These are phyloP conservation scores for Xenops minutus DNA, from an alignment of 2,797 vertebrate species.

Conservation along the genomic window DNA sequence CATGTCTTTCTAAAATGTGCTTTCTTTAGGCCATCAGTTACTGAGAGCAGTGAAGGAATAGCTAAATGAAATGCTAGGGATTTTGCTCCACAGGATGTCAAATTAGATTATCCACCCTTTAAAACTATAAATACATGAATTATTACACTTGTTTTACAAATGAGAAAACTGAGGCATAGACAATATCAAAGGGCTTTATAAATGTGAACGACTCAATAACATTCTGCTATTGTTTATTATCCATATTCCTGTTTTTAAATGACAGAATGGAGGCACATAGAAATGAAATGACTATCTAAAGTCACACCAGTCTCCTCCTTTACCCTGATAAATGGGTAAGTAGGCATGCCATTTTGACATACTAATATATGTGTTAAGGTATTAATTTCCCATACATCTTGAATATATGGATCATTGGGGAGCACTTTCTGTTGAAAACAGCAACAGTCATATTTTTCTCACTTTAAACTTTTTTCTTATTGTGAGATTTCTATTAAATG, in stretches of 20 bases:
- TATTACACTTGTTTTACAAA: constrained; percentile 66
- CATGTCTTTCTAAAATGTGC: not conserved
- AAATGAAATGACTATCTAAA: constrained; percentile 63
- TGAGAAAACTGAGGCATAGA: constrained; percentile 64
- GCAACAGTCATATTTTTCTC: constrained; percentile 52
- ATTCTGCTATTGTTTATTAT: constrained; percentile 66
- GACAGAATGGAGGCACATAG: constrained; percentile 45
- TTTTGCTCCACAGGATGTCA: constrained; percentile 49
- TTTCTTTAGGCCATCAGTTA: not conserved
- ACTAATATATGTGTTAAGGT: constrained; percentile 59
- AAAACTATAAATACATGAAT: constrained; percentile 64
- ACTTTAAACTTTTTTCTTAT: constrained; percentile 40
- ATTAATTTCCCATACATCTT: constrained; percentile 60
- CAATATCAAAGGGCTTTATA: constrained; percentile 58
- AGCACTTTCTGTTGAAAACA: constrained; percentile 62
- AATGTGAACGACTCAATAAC: constrained; percentile 64
- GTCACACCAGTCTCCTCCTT: constrained; percentile 64
- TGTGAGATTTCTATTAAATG: constrained; percentile 12
- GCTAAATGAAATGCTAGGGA: constrained; percentile 40
- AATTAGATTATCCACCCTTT: constrained; percentile 60
- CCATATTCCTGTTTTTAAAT: constrained; percentile 61
- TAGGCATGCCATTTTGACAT: constrained; percentile 54
- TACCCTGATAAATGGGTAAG: constrained; percentile 61
- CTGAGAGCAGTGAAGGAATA: not conserved
- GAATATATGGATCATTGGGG: constrained; percentile 59